A percentile compares a stretch with the other conserved stretches of the same genome.
phyloP scores from a whole-genome alignment of 2,797 vertebrate species.

The Gambelia wislizenii region DNA sequence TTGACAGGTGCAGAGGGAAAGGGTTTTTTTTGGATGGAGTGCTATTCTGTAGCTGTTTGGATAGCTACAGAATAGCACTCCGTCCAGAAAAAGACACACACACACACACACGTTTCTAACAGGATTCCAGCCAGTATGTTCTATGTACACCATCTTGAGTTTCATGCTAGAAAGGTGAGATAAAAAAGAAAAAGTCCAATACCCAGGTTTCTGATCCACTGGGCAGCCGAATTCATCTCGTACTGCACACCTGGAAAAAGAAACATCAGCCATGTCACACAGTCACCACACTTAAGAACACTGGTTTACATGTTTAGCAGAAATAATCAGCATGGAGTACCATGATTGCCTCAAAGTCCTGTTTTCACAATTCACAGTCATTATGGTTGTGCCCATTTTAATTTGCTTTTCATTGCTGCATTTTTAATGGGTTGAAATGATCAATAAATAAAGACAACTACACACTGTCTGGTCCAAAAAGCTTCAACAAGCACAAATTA shows the following conservation, averaged over 20 bases:
- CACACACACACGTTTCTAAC: no score
- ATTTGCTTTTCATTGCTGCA: neutral
- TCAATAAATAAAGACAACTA: neutral
- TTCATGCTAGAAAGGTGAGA: neutral
- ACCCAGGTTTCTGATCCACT: slow-evolving; percentile 89
- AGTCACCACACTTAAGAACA: neutral
- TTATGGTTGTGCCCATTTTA: neutral
- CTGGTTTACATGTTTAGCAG: neutral
- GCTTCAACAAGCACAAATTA: neutral
- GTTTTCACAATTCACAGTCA: no score
- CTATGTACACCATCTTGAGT: neutral
- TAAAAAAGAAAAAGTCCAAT: neutral
- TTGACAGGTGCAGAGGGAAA: no score
- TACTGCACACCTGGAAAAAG: slow-evolving; percentile 83
- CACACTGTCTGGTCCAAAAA: neutral
- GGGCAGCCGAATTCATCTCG: slow-evolving; percentile 92
- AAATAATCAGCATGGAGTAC: no score
- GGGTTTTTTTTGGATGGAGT: no score
- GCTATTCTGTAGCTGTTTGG: no score
- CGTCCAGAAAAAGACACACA: no score
- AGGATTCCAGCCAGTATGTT: no score
- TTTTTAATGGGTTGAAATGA: neutral
- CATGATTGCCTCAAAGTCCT: neutral
- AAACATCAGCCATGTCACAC: slow-evolving; percentile 17
- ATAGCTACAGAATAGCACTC: no score